Conservation (phyloP, 2,113 vertebrate genomes). For the Ginglymostoma cirratum region DNA sequence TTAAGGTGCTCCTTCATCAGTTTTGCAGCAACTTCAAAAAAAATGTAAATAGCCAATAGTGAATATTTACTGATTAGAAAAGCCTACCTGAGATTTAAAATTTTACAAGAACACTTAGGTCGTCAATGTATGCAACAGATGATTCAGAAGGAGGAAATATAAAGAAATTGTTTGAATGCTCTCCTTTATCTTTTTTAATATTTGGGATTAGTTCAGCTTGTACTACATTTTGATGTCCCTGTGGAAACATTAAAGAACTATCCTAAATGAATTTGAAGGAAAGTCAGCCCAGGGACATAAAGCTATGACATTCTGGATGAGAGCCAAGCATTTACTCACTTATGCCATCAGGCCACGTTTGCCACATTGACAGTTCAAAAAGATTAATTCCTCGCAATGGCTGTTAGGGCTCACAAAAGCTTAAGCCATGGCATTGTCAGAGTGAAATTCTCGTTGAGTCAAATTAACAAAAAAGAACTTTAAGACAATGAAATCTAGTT, state of each 20-base stretch:
- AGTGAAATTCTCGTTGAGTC: background rate
- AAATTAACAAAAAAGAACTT: background rate
- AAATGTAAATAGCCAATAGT: background rate
- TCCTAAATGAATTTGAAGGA: background rate
- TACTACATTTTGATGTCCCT: background rate
- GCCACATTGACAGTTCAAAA: background rate
- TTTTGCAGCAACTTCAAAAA: background rate
- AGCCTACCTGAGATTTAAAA: background rate
- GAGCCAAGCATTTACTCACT: background rate
- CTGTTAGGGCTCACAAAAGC: background rate
- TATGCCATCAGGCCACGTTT: background rate
- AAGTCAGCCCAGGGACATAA: background rate
- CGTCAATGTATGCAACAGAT: background rate
- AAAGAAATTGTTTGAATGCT: background rate
- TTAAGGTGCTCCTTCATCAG: background rate
- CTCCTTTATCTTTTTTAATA: background rate
- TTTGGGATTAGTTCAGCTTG: background rate
- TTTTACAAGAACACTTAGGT: background rate
- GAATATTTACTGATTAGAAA: background rate
- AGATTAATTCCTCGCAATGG: background rate
- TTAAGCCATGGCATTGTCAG: background rate
- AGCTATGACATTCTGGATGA: background rate
- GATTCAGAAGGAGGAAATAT: background rate
- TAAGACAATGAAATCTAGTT: background rate
- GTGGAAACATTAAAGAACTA: background rate